These are phyloP conservation scores for Gryllus longicercus DNA, from an alignment of 2,888 invertebrate species.

Conservation along the genomic window DNA sequence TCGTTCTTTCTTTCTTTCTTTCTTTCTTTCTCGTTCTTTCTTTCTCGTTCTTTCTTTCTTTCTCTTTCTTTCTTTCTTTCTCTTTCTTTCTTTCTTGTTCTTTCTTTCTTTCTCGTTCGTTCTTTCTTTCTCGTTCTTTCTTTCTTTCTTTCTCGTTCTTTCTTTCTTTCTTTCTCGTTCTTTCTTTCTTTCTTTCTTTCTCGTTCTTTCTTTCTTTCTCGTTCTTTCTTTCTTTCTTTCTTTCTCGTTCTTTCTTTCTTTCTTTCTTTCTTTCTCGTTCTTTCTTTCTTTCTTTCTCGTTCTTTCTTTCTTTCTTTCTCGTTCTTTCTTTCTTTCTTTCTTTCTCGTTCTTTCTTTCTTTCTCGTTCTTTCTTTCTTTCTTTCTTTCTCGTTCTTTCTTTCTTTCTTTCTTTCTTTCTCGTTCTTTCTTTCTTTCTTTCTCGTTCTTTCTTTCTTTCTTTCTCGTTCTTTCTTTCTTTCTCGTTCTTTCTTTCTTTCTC, in stretches of 20 bases:
- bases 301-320: not conserved
- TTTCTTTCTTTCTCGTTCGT: not conserved
- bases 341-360: not conserved
- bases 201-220: not conserved
- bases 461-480: no score
- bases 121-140: not conserved
- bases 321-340: not conserved
- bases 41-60: not conserved
- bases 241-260: no score
- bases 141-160: not conserved
- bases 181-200: no score
- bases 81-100: not conserved
- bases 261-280: not conserved
- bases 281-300: not conserved
- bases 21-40: not conserved
- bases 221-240: not conserved
- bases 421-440: no score
- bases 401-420: not conserved
- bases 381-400: not conserved
- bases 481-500: no score
- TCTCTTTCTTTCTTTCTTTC: not conserved
- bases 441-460: no score
- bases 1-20: not conserved
- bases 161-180: not conserved
- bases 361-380: not conserved